phyloP scores from a whole-genome alignment of 2,888 invertebrate genomes.

The Chymomyza procnemis region DNA sequence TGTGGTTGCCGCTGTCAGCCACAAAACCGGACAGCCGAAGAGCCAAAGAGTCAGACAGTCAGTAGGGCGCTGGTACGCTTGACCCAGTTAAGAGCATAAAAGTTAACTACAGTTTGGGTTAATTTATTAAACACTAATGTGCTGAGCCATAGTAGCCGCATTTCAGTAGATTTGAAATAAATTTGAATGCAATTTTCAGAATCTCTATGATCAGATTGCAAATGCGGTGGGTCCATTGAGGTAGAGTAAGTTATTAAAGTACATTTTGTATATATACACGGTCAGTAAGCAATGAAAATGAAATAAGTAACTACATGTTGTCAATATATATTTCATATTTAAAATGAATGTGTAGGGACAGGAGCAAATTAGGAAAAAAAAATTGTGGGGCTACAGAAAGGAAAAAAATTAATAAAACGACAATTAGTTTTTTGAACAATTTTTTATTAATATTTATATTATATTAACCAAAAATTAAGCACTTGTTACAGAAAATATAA shows the following conservation, averaged over 20 bases:
- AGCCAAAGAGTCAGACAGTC: not conserved
- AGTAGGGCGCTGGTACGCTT: not conserved
- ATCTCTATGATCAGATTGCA: not conserved
- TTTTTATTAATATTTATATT: too few species aligned
- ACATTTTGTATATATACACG: too few species aligned
- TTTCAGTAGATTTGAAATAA: too few species aligned
- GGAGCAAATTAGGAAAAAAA: too few species aligned
- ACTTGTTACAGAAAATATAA: too few species aligned
- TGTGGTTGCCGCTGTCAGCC: slow-evolving; percentile 45
- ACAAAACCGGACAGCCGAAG: not conserved
- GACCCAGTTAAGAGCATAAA: slow-evolving; percentile 2
- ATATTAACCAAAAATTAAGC: too few species aligned
- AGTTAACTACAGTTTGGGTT: slow-evolving; percentile 13
- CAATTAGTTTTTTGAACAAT: too few species aligned
- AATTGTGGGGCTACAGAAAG: too few species aligned
- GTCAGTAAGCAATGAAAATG: not conserved
- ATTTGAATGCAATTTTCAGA: not conserved
- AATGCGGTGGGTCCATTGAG: not conserved
- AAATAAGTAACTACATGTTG: not conserved
- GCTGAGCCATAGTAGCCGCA: slow-evolving; percentile 22
- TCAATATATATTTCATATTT: not conserved
- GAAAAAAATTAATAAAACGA: too few species aligned
- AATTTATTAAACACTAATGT: slow-evolving; percentile 50
- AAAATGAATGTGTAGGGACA: not conserved
- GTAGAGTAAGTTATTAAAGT: not conserved